Evolutionary conservation across 2,888 invertebrate genomes (phyloP).

Genomic region (Epinotia brunnichana): DNA sequence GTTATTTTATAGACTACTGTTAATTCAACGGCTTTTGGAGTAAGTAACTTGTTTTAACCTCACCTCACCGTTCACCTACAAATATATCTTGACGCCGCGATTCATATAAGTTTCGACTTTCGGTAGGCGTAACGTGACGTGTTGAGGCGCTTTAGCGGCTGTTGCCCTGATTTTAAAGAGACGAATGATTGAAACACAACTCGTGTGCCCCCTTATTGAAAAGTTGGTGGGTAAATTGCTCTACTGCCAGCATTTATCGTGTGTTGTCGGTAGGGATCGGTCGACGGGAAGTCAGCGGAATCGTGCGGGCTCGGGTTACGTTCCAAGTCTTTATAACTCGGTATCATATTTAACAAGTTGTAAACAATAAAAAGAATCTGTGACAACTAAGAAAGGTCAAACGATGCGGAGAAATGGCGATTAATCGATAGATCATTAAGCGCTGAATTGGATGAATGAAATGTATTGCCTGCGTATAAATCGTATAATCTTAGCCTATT

Average conservation of each 20-base stretch:
- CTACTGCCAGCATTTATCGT: constrained; percentile 16
- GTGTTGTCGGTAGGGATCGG: constrained; percentile 45
- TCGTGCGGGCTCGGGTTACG: constrained; percentile 58
- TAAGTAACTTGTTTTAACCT: too few species aligned
- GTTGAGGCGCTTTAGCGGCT: too few species aligned
- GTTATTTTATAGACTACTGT: too few species aligned
- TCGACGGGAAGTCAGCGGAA: constrained; percentile 60
- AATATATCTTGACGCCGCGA: too few species aligned
- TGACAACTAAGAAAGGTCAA: not conserved
- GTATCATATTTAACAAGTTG: not conserved
- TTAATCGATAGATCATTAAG: too few species aligned
- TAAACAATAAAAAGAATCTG: not conserved
- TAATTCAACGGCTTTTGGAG: too few species aligned
- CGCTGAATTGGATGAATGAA: too few species aligned
- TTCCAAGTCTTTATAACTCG: constrained; percentile 43
- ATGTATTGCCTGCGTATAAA: too few species aligned
- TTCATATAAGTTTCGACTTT: too few species aligned
- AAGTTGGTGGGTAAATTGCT: not conserved
- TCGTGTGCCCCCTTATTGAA: not conserved
- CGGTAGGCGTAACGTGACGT: too few species aligned
- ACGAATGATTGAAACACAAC: not conserved
- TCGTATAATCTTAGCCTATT: too few species aligned
- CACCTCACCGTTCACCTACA: too few species aligned
- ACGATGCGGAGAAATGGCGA: not conserved
- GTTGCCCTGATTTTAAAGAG: not conserved